A percentile compares a stretch with the other conserved stretches of the same genome.
Evolutionary conservation across 2,888 invertebrate genomes (phyloP).

Genomic region (Suillia variegata): DNA sequence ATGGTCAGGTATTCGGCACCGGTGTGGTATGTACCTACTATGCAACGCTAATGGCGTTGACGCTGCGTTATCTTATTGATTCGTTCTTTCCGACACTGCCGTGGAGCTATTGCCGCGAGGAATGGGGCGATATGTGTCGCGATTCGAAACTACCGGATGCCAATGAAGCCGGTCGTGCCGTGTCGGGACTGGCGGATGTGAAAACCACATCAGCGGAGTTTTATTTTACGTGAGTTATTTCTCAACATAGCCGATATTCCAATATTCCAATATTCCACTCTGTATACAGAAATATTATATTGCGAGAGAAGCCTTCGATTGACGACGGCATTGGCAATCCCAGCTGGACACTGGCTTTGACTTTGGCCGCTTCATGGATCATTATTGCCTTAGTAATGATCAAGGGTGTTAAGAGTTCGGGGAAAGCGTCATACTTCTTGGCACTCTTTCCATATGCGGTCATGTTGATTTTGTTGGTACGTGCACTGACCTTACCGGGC

Average conservation of each 20-base stretch:
- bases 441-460: constrained; percentile 72
- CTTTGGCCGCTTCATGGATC: constrained; percentile 65
- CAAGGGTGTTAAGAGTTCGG: constrained; percentile 67
- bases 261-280: neutral
- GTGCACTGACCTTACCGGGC: constrained; percentile 67
- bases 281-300: constrained; percentile 62
- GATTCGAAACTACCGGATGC: constrained; percentile 37
- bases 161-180: neutral
- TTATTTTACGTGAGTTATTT: constrained; percentile 60
- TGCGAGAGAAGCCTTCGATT: constrained; percentile 63
- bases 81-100: constrained; percentile 68
- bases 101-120: constrained; percentile 67
- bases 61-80: constrained; percentile 68
- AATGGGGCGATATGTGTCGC: constrained; percentile 62
- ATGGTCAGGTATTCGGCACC: constrained; percentile 65
- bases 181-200: constrained; percentile 12
- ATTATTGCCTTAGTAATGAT: constrained; percentile 63
- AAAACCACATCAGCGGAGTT: constrained; percentile 59
- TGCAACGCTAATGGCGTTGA: constrained; percentile 70
- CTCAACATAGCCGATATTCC: too few relatives aligned
- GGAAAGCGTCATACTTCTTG: constrained; percentile 73
- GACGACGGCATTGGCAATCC: constrained; percentile 65
- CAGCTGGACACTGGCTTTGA: constrained; percentile 64
- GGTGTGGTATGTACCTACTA: constrained; percentile 70
- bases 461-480: constrained; percentile 66